Evolutionary conservation across 2,888 invertebrate genomes (phyloP), one percentile per base, ranked within the genome.

Genomic region (Phytoseiulus persimilis): DNA sequence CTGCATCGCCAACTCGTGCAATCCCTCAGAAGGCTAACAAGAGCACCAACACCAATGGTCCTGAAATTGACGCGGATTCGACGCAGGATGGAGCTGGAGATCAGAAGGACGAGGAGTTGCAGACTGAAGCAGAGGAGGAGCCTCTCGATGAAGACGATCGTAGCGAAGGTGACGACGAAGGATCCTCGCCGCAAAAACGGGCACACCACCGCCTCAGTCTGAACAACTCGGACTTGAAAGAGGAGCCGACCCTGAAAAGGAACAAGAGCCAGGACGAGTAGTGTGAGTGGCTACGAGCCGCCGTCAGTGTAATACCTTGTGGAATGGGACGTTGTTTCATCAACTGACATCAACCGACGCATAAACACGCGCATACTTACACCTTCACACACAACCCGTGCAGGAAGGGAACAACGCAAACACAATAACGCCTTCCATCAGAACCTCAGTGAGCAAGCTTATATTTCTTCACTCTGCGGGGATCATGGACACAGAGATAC

Each of bases 51-150:
- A 87, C 87, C 87, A 87, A 87, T 31, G 87, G 87, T 87, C 87
- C 87, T 87, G 87, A 87, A 87, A 32, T 87, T 45, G 87, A 87
- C 33, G 87, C 33, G 33, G 87, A 87, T 28, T 31, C 87, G 87
- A 87, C 33, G 87, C 87, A 87, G 87, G 87, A 87, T 39, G 45
- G 28, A 87, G 87, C 87, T 87, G 87, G 87, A 87, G 87, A 87
- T 33, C 83, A 90, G 46, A 89, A 39, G 28, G 89, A 83, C 87
- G 83, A 87, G 83, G 83, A 87, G 89, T 89, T 83, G 32, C 65
- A 90, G 45, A 83, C 83, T 90, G 90, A 90, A 45, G 90, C 90
- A 28, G 83, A 83, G 33, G 90, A 90, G 33, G 90, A 90, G 32
- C 90, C 89, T 23, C 31, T 31, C 23, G 83, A 90, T 32, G 90